Conservation (phyloP, 2,113 vertebrate species). For the Illadopsis cleaveri region DNA sequence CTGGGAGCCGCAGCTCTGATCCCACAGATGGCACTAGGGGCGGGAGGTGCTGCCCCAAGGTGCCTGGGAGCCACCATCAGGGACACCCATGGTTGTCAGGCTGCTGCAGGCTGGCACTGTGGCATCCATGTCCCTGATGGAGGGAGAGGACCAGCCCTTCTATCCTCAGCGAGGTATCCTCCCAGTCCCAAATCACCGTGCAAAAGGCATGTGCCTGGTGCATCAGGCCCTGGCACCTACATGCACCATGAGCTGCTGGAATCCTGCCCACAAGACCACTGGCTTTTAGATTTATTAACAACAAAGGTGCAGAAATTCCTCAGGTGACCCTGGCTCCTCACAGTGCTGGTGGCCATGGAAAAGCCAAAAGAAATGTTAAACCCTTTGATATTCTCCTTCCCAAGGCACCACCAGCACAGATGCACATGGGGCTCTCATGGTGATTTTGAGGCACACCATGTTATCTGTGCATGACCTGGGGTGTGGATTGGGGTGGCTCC, state of each 20-base stretch:
- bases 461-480: rapidly evolving
- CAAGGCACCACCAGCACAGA: rapidly evolving
- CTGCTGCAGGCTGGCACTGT: not conserved
- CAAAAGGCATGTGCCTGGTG: rapidly evolving
- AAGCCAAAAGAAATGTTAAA: not conserved
- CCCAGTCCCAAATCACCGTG: rapidly evolving
- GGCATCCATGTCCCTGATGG: rapidly evolving
- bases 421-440: rapidly evolving
- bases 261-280: rapidly evolving
- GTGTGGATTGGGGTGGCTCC: not conserved
- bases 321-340: rapidly evolving
- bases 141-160: not conserved
- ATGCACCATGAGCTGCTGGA: rapidly evolving
- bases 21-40: rapidly evolving
- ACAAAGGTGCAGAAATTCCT: not conserved
- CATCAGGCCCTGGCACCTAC: not conserved
- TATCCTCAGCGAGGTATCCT: not conserved
- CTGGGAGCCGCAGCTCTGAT: rapidly evolving
- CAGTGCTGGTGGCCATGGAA: not conserved
- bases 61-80: rapidly evolving
- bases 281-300: not conserved
- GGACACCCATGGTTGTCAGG: rapidly evolving
- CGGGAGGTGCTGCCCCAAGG: rapidly evolving
- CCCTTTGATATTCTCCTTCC: not conserved
- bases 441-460: not conserved